These are phyloP conservation scores for Lasioglossum malachurum DNA, from an alignment of 2,888 invertebrate genomes.

Conservation along the genomic window DNA sequence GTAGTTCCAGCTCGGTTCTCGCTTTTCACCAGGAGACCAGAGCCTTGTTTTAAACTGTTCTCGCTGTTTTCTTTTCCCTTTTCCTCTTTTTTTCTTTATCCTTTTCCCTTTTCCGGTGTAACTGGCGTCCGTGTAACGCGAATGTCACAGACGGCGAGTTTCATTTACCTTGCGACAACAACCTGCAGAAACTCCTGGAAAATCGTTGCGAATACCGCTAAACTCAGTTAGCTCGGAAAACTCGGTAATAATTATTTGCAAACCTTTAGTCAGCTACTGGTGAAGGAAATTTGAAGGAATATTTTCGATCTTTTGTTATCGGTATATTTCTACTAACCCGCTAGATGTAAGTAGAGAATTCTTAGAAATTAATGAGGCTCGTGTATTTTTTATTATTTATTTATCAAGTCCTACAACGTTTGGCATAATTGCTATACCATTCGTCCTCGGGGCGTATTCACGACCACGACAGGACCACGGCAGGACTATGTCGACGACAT, in stretches of 20 bases:
- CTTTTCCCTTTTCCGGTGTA: background rate
- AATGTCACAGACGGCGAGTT: background rate
- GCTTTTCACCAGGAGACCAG: conserved; percentile 17
- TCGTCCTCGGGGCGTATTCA: background rate
- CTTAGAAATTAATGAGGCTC: background rate
- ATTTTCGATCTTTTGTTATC: background rate
- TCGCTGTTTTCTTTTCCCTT: background rate
- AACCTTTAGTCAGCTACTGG: background rate
- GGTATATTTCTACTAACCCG: background rate
- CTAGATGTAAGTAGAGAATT: background rate
- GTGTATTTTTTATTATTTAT: background rate
- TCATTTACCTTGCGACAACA: conserved; percentile 7
- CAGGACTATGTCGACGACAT: background rate
- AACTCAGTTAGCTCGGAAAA: background rate
- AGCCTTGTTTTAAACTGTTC: conserved; percentile 45
- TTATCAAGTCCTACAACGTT: background rate
- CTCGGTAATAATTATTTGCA: background rate
- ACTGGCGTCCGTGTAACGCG: background rate
- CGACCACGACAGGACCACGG: no score
- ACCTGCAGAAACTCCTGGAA: background rate
- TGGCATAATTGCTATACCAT: background rate
- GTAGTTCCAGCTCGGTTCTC: conserved; percentile 31
- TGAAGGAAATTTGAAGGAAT: background rate
- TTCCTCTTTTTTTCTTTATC: background rate
- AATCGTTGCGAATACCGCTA: background rate